A percentile compares a stretch with the other conserved stretches of the same genome.
phyloP scores from a whole-genome alignment of 2,113 vertebrate species.

The Erythrolamprus reginae region DNA sequence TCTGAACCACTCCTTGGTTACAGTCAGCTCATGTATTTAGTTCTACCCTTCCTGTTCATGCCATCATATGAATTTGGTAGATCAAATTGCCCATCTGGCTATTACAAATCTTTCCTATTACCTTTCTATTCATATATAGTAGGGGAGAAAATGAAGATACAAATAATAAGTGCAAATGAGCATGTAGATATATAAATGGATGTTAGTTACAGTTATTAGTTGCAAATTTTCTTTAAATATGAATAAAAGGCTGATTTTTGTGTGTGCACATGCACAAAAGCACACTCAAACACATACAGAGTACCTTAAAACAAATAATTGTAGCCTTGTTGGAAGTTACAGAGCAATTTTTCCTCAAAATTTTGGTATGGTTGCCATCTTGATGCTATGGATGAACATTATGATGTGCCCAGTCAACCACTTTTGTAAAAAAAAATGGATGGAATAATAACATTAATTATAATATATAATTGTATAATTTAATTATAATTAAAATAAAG shows the following conservation, averaged over 20 bases:
- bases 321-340: background rate
- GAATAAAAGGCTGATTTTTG: background rate
- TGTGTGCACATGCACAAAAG: background rate
- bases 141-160: background rate
- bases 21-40: background rate
- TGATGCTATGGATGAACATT: background rate
- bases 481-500: background rate
- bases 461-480: background rate
- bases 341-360: background rate
- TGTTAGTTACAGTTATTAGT: background rate
- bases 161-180: background rate
- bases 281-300: background rate
- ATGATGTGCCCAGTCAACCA: background rate
- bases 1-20: constrained; percentile 42
- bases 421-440: background rate
- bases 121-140: background rate
- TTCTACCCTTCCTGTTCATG: background rate
- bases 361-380: background rate
- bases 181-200: no score
- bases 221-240: background rate
- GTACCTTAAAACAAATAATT: background rate
- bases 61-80: background rate
- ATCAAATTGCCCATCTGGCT: background rate
- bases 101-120: background rate
- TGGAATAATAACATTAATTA: background rate